These are phyloP conservation scores for Mirza zaza DNA, from an alignment of 2,113 vertebrate genomes.

Conservation along the genomic window DNA sequence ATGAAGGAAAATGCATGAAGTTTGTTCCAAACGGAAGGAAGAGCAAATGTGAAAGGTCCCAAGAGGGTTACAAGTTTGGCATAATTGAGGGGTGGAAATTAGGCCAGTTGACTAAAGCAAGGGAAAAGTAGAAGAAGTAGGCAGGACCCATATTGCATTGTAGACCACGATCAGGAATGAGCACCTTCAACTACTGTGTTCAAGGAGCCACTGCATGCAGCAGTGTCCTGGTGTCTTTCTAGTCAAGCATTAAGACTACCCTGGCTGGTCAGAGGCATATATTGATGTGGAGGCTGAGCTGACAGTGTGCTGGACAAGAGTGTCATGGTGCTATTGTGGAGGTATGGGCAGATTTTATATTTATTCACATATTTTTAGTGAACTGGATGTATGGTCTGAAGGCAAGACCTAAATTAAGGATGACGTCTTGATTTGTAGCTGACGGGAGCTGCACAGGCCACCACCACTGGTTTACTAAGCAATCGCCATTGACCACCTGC, in stretches of 20 bases:
- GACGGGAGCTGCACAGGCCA: background rate
- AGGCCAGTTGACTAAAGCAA: too few species aligned
- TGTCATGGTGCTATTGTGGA: background rate
- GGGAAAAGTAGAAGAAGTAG: background rate
- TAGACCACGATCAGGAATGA: background rate
- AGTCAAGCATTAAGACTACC: background rate
- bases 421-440: background rate
- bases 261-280: background rate
- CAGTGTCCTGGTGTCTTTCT: background rate
- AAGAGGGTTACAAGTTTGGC: background rate
- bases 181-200: background rate
- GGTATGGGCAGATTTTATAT: background rate
- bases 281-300: background rate
- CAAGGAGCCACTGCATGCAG: background rate
- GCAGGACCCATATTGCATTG: accelerated
- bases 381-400: background rate
- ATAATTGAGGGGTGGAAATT: background rate
- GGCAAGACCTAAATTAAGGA: background rate
- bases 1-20: background rate
- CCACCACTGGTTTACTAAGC: background rate
- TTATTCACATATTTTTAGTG: background rate
- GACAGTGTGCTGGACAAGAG: background rate
- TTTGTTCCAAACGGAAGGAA: background rate
- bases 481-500: background rate
- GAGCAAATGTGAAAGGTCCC: background rate